phyloP scores from a whole-genome alignment of 1,140 invertebrate genomes.

The Agrypnia vestita region DNA sequence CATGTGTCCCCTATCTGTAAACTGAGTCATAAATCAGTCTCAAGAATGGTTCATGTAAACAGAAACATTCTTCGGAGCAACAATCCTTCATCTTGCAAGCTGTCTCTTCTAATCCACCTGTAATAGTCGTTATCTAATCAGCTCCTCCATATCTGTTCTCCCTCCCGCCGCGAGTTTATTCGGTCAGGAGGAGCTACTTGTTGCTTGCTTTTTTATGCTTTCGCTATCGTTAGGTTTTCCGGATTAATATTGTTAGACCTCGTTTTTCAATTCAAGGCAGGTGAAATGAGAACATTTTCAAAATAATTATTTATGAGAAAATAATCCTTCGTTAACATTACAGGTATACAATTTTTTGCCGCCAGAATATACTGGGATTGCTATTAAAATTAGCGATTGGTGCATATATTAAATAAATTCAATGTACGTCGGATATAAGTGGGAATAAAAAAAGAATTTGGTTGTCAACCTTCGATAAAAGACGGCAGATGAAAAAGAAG shows the following conservation, averaged over 20 bases:
- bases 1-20: background rate
- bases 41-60: background rate
- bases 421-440: no score
- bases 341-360: no score
- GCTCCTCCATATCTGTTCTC: constrained; percentile 32
- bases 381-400: no score
- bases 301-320: no score
- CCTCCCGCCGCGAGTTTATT: constrained; percentile 20
- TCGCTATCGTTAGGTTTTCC: constrained; percentile 58
- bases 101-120: background rate
- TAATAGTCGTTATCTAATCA: constrained; percentile 26
- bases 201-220: constrained; percentile 45
- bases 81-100: constrained; percentile 5
- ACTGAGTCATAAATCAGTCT: constrained; percentile 23
- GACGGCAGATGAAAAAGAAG: no score
- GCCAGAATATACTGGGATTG: no score
- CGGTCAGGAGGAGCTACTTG: constrained; percentile 15
- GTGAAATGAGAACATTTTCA: no score
- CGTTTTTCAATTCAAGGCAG: background rate
- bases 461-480: no score
- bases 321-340: no score
- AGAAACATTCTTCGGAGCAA: constrained; percentile 17
- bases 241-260: constrained; percentile 43
- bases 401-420: no score
- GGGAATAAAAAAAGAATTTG: no score